Evolutionary conservation across 2,797 vertebrate species (phyloP).

Genomic region (Leuciscus waleckii): DNA sequence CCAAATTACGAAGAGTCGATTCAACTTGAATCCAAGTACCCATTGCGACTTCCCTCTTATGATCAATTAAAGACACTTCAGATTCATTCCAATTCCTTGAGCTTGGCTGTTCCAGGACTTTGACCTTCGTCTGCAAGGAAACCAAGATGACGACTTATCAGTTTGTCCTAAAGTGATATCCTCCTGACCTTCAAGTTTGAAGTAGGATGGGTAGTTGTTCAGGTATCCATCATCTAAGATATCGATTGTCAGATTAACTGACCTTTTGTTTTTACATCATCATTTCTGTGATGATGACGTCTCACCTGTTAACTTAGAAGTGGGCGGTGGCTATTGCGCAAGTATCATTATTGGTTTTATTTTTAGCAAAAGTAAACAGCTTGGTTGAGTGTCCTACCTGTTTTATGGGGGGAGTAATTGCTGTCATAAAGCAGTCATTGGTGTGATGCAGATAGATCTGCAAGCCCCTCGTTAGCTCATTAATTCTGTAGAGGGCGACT

Average conservation of each 20-base stretch:
- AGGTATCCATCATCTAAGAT: neutral
- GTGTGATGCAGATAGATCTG: constrained; percentile 61
- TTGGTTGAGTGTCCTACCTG: constrained; percentile 56
- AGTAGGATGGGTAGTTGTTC: neutral
- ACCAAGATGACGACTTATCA: neutral
- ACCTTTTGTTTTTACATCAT: neutral
- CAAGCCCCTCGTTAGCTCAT: constrained; percentile 40
- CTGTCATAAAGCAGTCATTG: constrained; percentile 68
- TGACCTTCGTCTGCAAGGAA: neutral
- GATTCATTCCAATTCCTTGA: constrained; percentile 34
- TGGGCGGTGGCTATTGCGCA: neutral
- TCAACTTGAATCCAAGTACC: constrained; percentile 72
- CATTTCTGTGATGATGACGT: neutral
- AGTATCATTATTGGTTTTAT: constrained; percentile 63
- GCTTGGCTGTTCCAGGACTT: constrained; percentile 27
- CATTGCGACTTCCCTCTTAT: constrained; percentile 36
- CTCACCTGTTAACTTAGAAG: neutral
- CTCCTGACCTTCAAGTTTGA: neutral
- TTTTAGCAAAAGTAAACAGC: constrained; percentile 66
- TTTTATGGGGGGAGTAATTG: constrained; percentile 68
- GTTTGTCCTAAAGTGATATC: neutral
- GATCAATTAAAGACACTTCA: constrained; percentile 63
- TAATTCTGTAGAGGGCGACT: neutral
- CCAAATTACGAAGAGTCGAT: constrained; percentile 69
- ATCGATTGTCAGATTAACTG: constrained; percentile 5